A percentile compares a stretch with the other conserved stretches of the same genome.
These are phyloP conservation scores for Microtus oregoni DNA, from an alignment of 2,113 vertebrate genomes.

Conservation along the genomic window DNA sequence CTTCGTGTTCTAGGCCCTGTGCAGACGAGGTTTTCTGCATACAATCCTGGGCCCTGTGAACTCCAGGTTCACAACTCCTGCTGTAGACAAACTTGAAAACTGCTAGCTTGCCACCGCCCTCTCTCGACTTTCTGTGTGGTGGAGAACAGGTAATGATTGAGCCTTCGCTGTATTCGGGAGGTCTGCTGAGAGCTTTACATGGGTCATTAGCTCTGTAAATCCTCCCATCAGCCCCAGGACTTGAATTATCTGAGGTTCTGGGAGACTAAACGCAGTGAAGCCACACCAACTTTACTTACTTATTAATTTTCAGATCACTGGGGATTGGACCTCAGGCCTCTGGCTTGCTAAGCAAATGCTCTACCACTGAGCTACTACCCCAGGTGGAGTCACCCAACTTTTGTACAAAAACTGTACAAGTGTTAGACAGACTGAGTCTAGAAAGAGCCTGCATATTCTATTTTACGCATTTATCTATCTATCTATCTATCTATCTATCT, in stretches of 20 bases:
- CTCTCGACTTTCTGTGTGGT: neutral
- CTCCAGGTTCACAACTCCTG: neutral
- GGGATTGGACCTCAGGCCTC: neutral
- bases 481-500: neutral
- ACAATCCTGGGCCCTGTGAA: neutral
- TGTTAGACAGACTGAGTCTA: neutral
- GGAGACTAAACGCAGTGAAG: neutral
- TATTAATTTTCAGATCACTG: neutral
- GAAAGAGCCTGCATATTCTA: neutral
- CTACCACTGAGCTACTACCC: neutral
- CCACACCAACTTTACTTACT: neutral
- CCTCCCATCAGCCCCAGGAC: neutral
- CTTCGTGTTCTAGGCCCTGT: neutral
- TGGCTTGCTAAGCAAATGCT: neutral
- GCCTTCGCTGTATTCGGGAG: neutral
- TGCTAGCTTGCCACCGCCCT: neutral
- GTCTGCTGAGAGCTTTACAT: neutral
- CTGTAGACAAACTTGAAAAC: neutral
- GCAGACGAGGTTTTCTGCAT: neutral
- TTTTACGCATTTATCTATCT: neutral
- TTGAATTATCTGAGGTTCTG: neutral
- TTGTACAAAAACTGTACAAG: neutral
- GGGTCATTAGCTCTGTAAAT: neutral
- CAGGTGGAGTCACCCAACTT: neutral
- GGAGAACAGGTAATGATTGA: neutral